Percentiles rank a stretch among this genome's conserved stretches.
Evolutionary conservation across 2,113 vertebrate genomes (phyloP).

Genomic region (Eonycteris spelaea): DNA sequence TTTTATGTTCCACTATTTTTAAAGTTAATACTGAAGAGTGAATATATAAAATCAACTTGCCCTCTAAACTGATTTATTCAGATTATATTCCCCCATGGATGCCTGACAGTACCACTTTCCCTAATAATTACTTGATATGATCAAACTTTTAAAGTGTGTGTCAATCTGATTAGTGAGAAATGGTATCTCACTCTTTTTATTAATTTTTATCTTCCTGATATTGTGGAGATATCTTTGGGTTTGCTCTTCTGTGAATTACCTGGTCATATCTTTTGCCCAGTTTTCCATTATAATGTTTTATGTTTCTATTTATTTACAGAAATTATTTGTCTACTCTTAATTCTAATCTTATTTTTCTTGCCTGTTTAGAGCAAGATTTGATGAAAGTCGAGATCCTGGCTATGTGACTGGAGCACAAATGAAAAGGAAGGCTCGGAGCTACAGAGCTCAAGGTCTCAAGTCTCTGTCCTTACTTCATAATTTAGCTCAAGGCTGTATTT

Average conservation of each 20-base stretch:
- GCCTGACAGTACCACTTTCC: background rate
- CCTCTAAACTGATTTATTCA: background rate
- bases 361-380: background rate
- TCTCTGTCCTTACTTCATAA: background rate
- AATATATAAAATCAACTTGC: background rate
- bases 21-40: background rate
- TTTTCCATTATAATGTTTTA: background rate
- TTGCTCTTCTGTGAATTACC: background rate
- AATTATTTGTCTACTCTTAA: background rate
- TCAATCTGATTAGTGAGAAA: background rate
- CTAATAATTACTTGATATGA: background rate
- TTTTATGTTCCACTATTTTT: background rate
- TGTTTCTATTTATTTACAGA: background rate
- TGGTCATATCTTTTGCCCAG: background rate
- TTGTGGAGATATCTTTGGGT: background rate
- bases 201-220: background rate
- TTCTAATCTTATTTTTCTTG: background rate
- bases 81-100: background rate
- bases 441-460: background rate
- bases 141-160: background rate
- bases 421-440: background rate
- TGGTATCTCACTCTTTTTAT: background rate
- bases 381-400: background rate
- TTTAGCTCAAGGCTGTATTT: background rate
- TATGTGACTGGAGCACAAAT: background rate